These are phyloP conservation scores for Thunnus maccoyii DNA, from an alignment of 2,113 vertebrate genomes.

Conservation along the genomic window DNA sequence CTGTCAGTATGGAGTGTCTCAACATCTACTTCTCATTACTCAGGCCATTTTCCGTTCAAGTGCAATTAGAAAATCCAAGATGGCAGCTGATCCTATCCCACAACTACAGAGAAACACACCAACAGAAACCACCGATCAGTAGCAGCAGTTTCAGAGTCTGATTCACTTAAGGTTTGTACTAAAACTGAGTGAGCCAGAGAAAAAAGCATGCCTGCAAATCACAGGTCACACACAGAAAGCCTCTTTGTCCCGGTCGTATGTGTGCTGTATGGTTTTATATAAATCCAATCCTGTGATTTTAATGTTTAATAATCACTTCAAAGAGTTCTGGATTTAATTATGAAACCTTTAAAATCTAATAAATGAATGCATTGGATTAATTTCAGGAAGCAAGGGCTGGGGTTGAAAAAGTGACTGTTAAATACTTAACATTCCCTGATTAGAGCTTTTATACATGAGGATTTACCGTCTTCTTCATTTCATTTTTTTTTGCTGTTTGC, in stretches of 20 bases:
- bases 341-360: neutral
- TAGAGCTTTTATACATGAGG: too few relatives aligned
- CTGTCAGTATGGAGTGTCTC: constrained; percentile 57
- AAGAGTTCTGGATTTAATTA: constrained; percentile 12
- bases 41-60: constrained; percentile 42
- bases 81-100: constrained; percentile 24
- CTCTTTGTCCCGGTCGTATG: constrained; percentile 18
- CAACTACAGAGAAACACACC: neutral
- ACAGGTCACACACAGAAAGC: constrained; percentile 24
- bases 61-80: constrained; percentile 25
- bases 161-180: constrained; percentile 1
- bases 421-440: too few relatives aligned
- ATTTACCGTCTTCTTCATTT: too few relatives aligned
- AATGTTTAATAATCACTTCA: constrained; percentile 26
- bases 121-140: constrained; percentile 20
- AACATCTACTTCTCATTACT: constrained; percentile 70
- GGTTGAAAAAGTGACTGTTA: too few relatives aligned
- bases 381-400: too few relatives aligned
- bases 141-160: neutral
- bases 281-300: constrained; percentile 20
- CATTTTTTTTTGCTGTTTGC: too few relatives aligned
- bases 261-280: constrained; percentile 1
- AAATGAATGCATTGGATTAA: too few relatives aligned
- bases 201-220: constrained; percentile 6
- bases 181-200: neutral